Conservation (phyloP, 2,797 vertebrate species). For the Aldrovandia affinis region DNA sequence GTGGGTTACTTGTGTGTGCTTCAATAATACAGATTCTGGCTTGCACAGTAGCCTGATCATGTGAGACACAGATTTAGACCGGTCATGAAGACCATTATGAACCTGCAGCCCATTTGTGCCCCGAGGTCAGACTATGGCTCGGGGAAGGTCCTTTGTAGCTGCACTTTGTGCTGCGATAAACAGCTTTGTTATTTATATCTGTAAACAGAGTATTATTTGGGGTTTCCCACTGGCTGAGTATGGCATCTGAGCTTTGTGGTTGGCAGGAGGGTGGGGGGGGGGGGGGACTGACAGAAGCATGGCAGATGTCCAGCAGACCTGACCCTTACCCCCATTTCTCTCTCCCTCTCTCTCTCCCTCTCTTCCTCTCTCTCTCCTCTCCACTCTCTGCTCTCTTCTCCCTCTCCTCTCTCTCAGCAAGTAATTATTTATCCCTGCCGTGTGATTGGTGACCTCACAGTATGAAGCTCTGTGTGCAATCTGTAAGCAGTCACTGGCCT, state of each 20-base stretch:
- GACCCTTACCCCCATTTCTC: not conserved
- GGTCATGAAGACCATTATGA: no score
- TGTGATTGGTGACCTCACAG: not conserved
- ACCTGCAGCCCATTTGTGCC: constrained; percentile 1
- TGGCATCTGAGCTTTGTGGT: not conserved
- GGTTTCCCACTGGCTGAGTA: constrained; percentile 21
- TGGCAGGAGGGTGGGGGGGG: not conserved
- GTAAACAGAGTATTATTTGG: constrained; percentile 26
- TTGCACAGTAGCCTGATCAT: no score
- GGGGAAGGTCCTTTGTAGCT: not conserved
- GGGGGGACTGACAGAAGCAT: not conserved
- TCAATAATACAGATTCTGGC: no score
- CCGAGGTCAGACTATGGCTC: not conserved
- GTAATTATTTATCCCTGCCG: not conserved
- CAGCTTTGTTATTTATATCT: constrained; percentile 26
- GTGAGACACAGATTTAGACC: no score
- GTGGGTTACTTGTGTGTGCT: no score
- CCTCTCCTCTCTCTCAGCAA: not conserved
- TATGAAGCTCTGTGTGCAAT: not conserved
- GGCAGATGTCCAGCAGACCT: not conserved
- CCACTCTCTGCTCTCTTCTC: constrained; percentile 20
- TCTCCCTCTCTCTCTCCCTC: not conserved
- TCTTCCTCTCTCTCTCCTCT: not conserved
- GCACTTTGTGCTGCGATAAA: not conserved
- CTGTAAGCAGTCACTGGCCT: not conserved